Evolutionary conservation across 2,888 invertebrate species (phyloP).

Genomic region (Nysson spinosus): DNA sequence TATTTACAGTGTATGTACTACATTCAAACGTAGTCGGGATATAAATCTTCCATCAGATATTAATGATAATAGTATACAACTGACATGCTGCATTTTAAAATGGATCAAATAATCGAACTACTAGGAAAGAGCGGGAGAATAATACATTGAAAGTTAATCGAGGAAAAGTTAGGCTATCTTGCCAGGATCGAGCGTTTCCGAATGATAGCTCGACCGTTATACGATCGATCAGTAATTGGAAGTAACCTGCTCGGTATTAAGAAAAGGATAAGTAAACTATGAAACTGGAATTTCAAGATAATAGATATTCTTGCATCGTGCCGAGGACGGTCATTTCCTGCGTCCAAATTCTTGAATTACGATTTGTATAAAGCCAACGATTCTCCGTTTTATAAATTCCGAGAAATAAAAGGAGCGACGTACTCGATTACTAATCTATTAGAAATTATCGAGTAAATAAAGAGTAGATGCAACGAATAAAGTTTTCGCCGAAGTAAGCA

Average conservation of each 20-base stretch:
- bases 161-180: no score
- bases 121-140: not conserved
- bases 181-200: not conserved
- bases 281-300: not conserved
- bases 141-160: not conserved
- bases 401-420: no score
- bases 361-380: no score
- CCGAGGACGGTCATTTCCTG: no score
- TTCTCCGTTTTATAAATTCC: no score
- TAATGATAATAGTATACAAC: no score
- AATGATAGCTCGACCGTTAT: not conserved
- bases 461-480: no score
- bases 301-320: not conserved
- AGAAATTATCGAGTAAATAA: no score
- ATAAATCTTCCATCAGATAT: no score
- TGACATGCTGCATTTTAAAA: slow-evolving; percentile 16
- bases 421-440: no score
- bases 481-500: not conserved
- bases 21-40: no score
- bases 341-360: no score
- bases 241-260: not conserved
- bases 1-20: slow-evolving; percentile 11
- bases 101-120: not conserved
- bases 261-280: not conserved
- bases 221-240: not conserved